phyloP scores from a whole-genome alignment of 2,113 vertebrate species.

The Hassar affinis region DNA sequence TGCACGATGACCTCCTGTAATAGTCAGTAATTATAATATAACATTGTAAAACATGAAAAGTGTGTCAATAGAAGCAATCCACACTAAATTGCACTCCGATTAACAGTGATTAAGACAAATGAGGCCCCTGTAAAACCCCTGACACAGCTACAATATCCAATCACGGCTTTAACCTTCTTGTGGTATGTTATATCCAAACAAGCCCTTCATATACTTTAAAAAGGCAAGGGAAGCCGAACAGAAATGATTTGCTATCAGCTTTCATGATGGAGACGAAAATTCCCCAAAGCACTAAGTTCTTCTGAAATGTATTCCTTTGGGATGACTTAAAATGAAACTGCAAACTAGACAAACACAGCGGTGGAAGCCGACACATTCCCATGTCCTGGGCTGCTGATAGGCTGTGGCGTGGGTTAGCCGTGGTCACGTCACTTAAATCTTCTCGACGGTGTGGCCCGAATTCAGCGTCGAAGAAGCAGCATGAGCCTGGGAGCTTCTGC shows the following conservation, averaged over 20 bases:
- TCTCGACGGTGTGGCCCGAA: not conserved
- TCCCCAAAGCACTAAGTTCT: conserved; percentile 41
- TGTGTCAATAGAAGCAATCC: conserved; percentile 12
- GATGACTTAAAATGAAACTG: conserved; percentile 51
- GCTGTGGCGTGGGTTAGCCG: conserved; percentile 22
- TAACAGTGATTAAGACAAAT: conserved; percentile 41
- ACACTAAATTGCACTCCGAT: conserved; percentile 19
- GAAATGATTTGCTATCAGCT: conserved; percentile 49
- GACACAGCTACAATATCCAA: conserved; percentile 10
- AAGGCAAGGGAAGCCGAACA: conserved; percentile 24
- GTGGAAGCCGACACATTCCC: conserved; percentile 52
- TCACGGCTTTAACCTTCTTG: conserved; percentile 25
- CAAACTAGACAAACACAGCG: conserved; percentile 52
- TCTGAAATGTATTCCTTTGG: conserved; percentile 46
- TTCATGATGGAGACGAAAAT: conserved; percentile 40
- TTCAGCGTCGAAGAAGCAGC: not conserved
- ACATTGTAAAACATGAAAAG: not conserved
- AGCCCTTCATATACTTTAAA: conserved; percentile 29
- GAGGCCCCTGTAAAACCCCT: not conserved
- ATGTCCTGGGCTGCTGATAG: conserved; percentile 42
- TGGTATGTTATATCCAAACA: conserved; percentile 48
- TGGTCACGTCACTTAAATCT: conserved; percentile 39
- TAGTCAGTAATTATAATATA: not conserved
- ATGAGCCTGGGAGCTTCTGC: not conserved
- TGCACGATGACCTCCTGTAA: not conserved